Evolutionary conservation across 2,888 invertebrate species (phyloP).

Genomic region (Ligdia adustata): DNA sequence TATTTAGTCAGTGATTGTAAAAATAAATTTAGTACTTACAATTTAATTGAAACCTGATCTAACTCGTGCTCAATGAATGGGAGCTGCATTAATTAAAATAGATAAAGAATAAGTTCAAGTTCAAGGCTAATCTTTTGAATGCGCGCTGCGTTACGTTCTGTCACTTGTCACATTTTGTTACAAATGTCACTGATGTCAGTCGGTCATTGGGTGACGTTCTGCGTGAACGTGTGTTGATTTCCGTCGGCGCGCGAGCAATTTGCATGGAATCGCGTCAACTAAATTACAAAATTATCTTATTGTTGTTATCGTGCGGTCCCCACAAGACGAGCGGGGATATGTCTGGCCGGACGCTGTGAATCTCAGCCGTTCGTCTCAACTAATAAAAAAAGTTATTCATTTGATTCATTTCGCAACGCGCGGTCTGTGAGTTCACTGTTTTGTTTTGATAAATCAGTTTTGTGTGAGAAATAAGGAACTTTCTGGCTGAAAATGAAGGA

Average conservation of each 20-base stretch:
- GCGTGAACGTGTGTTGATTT: conserved; percentile 62
- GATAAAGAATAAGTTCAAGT: conserved; percentile 58
- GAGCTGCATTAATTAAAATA: conserved; percentile 24
- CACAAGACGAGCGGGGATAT: conserved; percentile 57
- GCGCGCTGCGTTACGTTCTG: conserved; percentile 44
- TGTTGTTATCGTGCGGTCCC: conserved; percentile 58
- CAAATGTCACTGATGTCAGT: conserved; percentile 60
- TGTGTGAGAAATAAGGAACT: conserved; percentile 54
- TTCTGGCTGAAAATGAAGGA: conserved; percentile 64
- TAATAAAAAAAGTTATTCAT: conserved; percentile 50
- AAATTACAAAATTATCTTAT: conserved; percentile 74
- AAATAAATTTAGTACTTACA: background rate
- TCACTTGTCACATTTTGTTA: conserved; percentile 51
- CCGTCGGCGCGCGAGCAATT: conserved; percentile 65
- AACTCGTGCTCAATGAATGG: conserved; percentile 1
- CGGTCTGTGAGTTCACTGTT: conserved; percentile 36
- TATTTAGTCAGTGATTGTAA: background rate
- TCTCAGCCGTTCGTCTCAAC: conserved; percentile 49
- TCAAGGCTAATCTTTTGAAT: conserved; percentile 63
- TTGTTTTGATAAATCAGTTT: conserved; percentile 63
- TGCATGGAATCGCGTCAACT: conserved; percentile 75
- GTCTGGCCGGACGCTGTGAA: conserved; percentile 58
- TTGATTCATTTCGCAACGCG: conserved; percentile 36
- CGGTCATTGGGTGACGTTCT: conserved; percentile 65
- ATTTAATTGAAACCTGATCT: background rate